These are phyloP conservation scores for Macroglossus sobrinus DNA, from an alignment of 2,113 vertebrate species.

Conservation along the genomic window DNA sequence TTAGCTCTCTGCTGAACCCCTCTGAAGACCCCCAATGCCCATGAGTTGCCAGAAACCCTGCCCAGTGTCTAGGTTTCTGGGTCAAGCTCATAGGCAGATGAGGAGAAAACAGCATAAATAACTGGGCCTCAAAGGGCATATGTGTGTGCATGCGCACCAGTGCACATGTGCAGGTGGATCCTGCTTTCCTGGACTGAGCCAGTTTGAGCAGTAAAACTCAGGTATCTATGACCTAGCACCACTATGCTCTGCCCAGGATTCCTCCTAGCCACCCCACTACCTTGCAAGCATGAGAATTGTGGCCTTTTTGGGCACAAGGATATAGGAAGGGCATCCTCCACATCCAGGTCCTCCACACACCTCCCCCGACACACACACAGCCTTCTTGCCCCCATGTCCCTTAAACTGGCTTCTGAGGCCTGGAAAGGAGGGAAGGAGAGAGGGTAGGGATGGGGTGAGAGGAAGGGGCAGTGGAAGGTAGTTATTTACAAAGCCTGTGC, in stretches of 20 bases:
- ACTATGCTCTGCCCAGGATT: neutral
- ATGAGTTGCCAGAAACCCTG: neutral
- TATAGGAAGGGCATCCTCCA: neutral
- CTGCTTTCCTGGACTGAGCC: neutral
- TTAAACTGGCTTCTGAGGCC: slow-evolving; percentile 25
- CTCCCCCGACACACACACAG: no score
- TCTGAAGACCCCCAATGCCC: neutral
- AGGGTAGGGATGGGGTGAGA: neutral
- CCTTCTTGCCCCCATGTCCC: neutral
- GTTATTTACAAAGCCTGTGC: slow-evolving; percentile 86
- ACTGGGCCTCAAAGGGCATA: neutral
- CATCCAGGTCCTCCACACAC: neutral
- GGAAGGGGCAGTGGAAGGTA: slow-evolving; percentile 78
- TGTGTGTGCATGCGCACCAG: accelerated
- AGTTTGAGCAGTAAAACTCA: neutral
- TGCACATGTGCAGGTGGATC: accelerated
- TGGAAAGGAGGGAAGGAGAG: neutral
- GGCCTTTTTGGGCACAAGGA: neutral
- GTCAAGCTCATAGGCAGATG: neutral
- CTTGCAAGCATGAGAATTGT: neutral
- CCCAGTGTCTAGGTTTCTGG: neutral
- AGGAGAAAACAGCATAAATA: neutral
- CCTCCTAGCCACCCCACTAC: neutral
- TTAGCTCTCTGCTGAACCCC: neutral
- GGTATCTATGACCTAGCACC: neutral